phyloP scores from a whole-genome alignment of 1,140 invertebrate species.

The Drosophila chauvacae region DNA sequence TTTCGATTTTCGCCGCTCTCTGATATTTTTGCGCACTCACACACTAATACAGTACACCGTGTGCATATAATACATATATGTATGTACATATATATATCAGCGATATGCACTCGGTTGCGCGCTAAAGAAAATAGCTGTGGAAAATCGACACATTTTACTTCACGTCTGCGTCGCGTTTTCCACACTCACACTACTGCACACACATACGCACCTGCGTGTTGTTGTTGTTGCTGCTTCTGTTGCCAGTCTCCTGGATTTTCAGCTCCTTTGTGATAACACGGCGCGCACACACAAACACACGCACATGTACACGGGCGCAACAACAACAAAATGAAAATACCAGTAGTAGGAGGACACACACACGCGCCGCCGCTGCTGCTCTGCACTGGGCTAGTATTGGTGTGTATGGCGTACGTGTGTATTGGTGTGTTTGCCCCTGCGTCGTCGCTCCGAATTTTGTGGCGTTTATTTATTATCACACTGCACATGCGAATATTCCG shows the following conservation, averaged over 20 bases:
- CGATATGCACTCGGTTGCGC: slow-evolving; percentile 19
- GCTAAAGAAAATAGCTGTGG: slow-evolving; percentile 26
- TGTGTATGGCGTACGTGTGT: slow-evolving; percentile 55
- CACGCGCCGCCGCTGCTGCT: slow-evolving; percentile 42
- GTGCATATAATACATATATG: not conserved
- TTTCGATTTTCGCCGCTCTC: slow-evolving; percentile 28
- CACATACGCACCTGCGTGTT: slow-evolving; percentile 22
- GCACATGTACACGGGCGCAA: not conserved
- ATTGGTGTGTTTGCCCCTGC: slow-evolving; percentile 66
- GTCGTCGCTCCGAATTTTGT: slow-evolving; percentile 54
- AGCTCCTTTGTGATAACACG: slow-evolving; percentile 44
- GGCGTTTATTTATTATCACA: slow-evolving; percentile 71
- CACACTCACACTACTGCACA: slow-evolving; percentile 13
- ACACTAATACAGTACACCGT: slow-evolving; percentile 13
- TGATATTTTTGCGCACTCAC: slow-evolving; percentile 31
- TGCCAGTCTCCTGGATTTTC: slow-evolving; percentile 13
- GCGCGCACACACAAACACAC: slow-evolving; percentile 7
- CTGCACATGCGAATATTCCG: slow-evolving; percentile 55
- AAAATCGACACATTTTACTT: slow-evolving; percentile 88
- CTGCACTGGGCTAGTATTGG: slow-evolving; percentile 38
- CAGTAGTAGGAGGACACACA: slow-evolving; percentile 3
- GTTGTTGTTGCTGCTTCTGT: slow-evolving; percentile 4
- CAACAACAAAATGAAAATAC: slow-evolving; percentile 6
- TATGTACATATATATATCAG: not conserved
- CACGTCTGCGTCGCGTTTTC: slow-evolving; percentile 89